Percentiles rank a stretch among this genome's conserved stretches.
Conservation (phyloP, 1,140 invertebrate genomes). For the Ptiloglossa arizonensis region DNA sequence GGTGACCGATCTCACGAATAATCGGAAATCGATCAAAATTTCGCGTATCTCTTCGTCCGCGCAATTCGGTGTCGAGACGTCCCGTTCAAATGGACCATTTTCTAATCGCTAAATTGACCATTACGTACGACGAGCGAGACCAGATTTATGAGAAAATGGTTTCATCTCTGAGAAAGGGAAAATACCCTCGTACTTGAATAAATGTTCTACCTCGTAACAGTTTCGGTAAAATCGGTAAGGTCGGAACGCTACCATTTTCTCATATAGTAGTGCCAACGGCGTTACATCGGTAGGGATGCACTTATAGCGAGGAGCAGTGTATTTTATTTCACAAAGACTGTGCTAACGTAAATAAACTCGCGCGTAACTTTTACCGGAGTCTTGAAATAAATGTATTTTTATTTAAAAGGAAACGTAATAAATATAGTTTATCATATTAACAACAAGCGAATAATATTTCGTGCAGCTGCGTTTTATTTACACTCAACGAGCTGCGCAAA, state of each 20-base stretch:
- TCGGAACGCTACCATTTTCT: conserved; percentile 9
- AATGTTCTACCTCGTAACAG: conserved; percentile 30
- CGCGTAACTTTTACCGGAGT: conserved; percentile 21
- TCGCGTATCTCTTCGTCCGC: too few species aligned
- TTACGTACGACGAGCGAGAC: too few species aligned
- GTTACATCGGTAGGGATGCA: not conserved
- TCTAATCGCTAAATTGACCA: not conserved
- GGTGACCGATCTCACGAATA: too few species aligned
- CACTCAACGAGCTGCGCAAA: too few species aligned
- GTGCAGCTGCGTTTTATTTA: too few species aligned
- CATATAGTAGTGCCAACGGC: too few species aligned
- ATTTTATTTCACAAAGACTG: conserved; percentile 34
- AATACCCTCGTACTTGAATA: not conserved
- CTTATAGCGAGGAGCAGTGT: not conserved
- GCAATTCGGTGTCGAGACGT: not conserved
- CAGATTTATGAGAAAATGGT: too few species aligned
- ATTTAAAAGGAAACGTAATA: conserved; percentile 40
- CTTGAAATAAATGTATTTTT: conserved; percentile 40
- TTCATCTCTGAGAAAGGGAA: too few species aligned
- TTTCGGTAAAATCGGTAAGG: not conserved
- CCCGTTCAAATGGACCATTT: not conserved
- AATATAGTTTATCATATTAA: conserved; percentile 26
- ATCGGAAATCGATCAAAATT: too few species aligned
- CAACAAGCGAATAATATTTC: not conserved
- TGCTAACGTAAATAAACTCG: conserved; percentile 11